Conservation (phyloP, 2,888 invertebrate genomes). For the Malacosoma neustria region DNA sequence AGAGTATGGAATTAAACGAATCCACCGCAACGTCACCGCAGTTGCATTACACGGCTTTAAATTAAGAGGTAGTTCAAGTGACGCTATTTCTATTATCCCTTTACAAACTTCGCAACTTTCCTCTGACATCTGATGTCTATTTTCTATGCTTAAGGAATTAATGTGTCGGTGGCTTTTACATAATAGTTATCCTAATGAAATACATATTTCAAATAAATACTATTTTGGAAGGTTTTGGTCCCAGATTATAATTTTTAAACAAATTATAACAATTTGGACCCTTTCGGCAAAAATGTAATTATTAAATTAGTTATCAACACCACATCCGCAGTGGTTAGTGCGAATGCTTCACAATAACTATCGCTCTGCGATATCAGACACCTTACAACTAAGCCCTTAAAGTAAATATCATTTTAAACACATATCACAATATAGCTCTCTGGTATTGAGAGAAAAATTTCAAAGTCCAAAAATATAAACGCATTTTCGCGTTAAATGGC, state of each 20-base stretch:
- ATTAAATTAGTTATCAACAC: slow-evolving; percentile 49
- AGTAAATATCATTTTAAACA: slow-evolving; percentile 59
- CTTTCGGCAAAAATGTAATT: slow-evolving; percentile 64
- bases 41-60: slow-evolving; percentile 58
- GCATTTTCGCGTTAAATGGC: slow-evolving; percentile 42
- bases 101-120: slow-evolving; percentile 66
- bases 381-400: slow-evolving; percentile 54
- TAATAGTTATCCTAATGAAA: slow-evolving; percentile 71
- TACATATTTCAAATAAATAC: slow-evolving; percentile 74
- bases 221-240: slow-evolving; percentile 74
- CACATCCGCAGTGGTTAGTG: slow-evolving; percentile 43
- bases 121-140: slow-evolving; percentile 59
- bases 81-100: slow-evolving; percentile 33
- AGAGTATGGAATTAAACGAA: slow-evolving; percentile 36
- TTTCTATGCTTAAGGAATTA: slow-evolving; percentile 74
- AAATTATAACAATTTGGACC: slow-evolving; percentile 74
- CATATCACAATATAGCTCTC: slow-evolving; percentile 73
- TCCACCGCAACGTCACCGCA: slow-evolving; percentile 40
- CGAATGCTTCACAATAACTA: slow-evolving; percentile 57
- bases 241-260: slow-evolving; percentile 76
- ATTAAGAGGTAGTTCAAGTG: slow-evolving; percentile 69
- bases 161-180: slow-evolving; percentile 75
- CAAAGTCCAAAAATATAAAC: slow-evolving; percentile 58
- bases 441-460: slow-evolving; percentile 47
- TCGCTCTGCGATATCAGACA: slow-evolving; percentile 67